phyloP scores from a whole-genome alignment of 2,888 invertebrate genomes.

The Endotricha flammealis region DNA sequence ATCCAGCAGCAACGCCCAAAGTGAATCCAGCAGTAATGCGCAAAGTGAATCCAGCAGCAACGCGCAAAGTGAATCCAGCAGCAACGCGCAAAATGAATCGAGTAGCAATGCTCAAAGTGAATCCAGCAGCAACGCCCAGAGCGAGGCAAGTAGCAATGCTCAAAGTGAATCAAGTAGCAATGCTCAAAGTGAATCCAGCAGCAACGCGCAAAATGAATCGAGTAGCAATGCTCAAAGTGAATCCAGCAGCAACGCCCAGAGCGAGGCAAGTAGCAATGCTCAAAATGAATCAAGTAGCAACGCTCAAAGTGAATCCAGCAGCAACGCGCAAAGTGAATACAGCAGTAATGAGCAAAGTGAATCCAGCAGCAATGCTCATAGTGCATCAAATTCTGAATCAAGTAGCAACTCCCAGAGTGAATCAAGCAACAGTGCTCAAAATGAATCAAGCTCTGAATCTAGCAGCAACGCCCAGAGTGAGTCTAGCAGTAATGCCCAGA shows the following conservation, averaged over 20 bases:
- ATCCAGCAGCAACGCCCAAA: neutral
- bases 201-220: neutral
- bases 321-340: neutral
- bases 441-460: neutral
- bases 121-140: neutral
- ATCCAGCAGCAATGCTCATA: neutral
- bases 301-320: neutral
- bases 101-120: neutral
- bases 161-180: neutral
- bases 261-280: neutral
- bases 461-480: neutral
- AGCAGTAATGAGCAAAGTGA: too few relatives aligned
- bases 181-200: neutral
- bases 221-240: neutral
- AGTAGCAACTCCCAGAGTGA: neutral
- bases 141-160: neutral
- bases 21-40: neutral
- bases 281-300: neutral
- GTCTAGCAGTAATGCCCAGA: too few relatives aligned
- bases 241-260: neutral
- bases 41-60: neutral
- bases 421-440: neutral
- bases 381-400: neutral
- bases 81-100: neutral
- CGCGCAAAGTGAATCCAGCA: neutral